A percentile compares a stretch with the other conserved stretches of the same genome.
Conservation (phyloP, 1,140 invertebrate genomes). For the Ceratina japonica region DNA sequence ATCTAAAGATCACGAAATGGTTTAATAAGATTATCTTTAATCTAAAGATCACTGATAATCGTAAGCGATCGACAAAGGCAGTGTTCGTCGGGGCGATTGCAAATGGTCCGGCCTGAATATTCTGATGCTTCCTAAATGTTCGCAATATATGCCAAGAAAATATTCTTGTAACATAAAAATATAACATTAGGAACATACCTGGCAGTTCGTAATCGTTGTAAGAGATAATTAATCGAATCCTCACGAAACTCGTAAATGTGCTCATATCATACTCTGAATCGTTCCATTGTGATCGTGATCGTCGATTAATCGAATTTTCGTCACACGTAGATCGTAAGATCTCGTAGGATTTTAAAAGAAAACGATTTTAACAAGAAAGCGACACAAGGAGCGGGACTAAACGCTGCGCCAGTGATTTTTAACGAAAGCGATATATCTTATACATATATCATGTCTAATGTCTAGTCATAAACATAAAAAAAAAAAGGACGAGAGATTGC, state of each 20-base stretch:
- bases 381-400: neutral
- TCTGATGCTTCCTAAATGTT: constrained; percentile 62
- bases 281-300: neutral
- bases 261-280: constrained; percentile 57
- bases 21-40: no score
- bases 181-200: constrained; percentile 48
- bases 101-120: constrained; percentile 28
- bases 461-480: constrained; percentile 59
- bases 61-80: neutral
- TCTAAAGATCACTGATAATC: no score
- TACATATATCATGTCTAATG: constrained; percentile 50
- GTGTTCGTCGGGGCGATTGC: constrained; percentile 13
- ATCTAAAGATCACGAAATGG: no score
- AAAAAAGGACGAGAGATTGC: constrained; percentile 1
- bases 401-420: constrained; percentile 40
- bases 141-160: constrained; percentile 47
- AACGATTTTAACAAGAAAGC: no score
- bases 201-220: constrained; percentile 44
- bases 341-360: neutral
- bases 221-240: constrained; percentile 42
- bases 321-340: no score
- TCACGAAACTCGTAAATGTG: constrained; percentile 25
- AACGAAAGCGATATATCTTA: constrained; percentile 40
- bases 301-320: constrained; percentile 19
- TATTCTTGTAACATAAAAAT: constrained; percentile 59